Percentiles rank a stretch among this genome's conserved stretches.
Conservation (phyloP, 1,140 invertebrate genomes). For the Ceratoteleas bidentatus region DNA sequence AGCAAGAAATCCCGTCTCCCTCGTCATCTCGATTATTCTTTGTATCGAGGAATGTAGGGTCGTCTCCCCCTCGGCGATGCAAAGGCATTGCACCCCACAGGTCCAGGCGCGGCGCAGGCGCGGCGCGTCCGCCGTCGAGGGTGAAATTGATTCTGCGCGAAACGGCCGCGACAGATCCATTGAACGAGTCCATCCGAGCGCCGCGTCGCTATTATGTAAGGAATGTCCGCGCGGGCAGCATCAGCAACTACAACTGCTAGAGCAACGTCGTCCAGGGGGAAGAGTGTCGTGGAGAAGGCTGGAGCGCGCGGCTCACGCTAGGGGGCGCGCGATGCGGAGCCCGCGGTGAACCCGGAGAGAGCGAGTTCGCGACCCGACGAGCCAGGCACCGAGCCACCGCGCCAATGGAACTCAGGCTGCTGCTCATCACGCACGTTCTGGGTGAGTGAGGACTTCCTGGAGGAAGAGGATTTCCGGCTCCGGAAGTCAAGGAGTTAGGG, state of each 20-base stretch:
- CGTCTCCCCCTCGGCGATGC: conserved; percentile 54
- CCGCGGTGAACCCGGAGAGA: conserved; percentile 50
- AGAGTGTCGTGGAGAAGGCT: too few relatives aligned
- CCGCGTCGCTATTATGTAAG: conserved; percentile 72
- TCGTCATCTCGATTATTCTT: conserved; percentile 66
- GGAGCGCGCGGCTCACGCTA: conserved; percentile 46
- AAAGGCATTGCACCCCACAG: conserved; percentile 63
- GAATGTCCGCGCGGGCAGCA: conserved; percentile 63
- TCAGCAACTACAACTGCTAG: conserved; percentile 1
- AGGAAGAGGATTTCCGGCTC: too few relatives aligned
- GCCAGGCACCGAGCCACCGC: conserved; percentile 36
- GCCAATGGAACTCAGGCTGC: conserved; percentile 76
- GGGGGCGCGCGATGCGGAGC: conserved; percentile 30
- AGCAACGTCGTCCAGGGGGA: not conserved
- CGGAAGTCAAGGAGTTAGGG: too few relatives aligned
- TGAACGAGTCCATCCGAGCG: conserved; percentile 69
- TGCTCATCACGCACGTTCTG: conserved; percentile 73
- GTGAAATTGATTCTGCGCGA: conserved; percentile 80
- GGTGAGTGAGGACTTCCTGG: too few relatives aligned
- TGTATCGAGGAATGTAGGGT: conserved; percentile 62
- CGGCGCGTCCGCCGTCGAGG: conserved; percentile 63
- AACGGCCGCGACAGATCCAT: conserved; percentile 67
- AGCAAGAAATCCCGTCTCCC: too few relatives aligned
- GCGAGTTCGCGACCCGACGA: conserved; percentile 15
- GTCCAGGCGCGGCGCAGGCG: conserved; percentile 62